Evolutionary conservation across 2,888 invertebrate species (phyloP).

Genomic region (Hyposoter didymator): DNA sequence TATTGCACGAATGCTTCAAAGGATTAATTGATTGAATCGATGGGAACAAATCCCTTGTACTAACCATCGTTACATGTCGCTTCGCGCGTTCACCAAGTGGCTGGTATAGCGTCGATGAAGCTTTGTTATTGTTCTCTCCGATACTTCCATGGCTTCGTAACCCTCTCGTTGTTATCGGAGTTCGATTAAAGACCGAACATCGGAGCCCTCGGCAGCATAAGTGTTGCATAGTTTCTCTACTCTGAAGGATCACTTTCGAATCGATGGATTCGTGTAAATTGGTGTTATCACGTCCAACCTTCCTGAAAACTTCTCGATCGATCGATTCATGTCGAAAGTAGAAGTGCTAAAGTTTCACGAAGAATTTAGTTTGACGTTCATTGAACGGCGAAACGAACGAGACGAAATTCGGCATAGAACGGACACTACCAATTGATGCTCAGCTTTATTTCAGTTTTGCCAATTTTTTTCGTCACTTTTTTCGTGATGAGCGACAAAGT

Average conservation of each 20-base stretch:
- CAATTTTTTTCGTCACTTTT: not conserved
- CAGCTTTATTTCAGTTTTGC: slow-evolving; percentile 10
- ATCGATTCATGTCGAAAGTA: slow-evolving; percentile 1
- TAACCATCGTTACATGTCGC: slow-evolving; percentile 72
- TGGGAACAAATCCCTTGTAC: slow-evolving; percentile 50
- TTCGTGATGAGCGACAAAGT: not conserved
- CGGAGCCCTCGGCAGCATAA: slow-evolving; percentile 41
- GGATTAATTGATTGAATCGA: slow-evolving; percentile 32
- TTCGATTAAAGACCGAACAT: slow-evolving; percentile 30
- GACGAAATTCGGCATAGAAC: not conserved
- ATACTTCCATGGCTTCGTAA: slow-evolving; percentile 51
- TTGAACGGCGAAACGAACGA: slow-evolving; percentile 8
- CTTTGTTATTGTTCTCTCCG: slow-evolving; percentile 14
- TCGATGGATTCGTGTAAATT: not conserved
- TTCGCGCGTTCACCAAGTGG: slow-evolving; percentile 19
- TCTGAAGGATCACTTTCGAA: slow-evolving; percentile 11
- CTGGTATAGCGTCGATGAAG: not conserved
- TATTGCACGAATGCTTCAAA: slow-evolving; percentile 32
- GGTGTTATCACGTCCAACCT: not conserved
- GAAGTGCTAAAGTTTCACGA: slow-evolving; percentile 12
- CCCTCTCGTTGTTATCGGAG: slow-evolving; percentile 14
- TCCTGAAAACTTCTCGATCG: slow-evolving; percentile 2
- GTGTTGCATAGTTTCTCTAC: slow-evolving; percentile 49
- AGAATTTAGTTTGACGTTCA: slow-evolving; percentile 52
- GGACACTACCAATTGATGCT: slow-evolving; percentile 38